These are phyloP conservation scores for Drosophila rubida DNA, from an alignment of 2,888 invertebrate species.

Conservation along the genomic window DNA sequence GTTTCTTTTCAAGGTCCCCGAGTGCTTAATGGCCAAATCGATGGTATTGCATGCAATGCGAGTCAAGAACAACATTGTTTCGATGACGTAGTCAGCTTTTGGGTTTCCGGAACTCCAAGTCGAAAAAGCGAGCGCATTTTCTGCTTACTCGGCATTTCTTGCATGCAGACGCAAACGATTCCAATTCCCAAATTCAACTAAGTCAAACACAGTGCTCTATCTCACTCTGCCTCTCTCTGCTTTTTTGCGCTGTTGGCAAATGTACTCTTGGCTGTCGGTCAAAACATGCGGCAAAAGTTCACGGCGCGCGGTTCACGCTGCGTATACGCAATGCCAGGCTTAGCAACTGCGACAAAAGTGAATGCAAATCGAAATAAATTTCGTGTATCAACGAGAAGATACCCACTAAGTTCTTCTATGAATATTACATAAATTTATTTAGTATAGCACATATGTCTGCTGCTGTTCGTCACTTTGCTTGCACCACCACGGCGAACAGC, in stretches of 20 bases:
- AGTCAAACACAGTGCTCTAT: background rate
- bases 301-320: conserved; percentile 24
- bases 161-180: conserved; percentile 11
- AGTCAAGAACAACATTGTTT: conserved; percentile 12
- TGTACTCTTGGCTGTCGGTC: conserved; percentile 33
- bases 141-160: conserved; percentile 42
- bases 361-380: conserved; percentile 11
- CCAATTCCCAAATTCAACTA: conserved; percentile 13
- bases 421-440: no score
- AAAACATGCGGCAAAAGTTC: conserved; percentile 47
- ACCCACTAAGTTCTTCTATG: background rate
- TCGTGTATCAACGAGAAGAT: background rate
- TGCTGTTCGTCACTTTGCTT: background rate
- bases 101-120: conserved; percentile 19
- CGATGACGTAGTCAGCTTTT: conserved; percentile 30
- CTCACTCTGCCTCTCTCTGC: background rate
- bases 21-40: conserved; percentile 32
- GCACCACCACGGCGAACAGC: conserved; percentile 60
- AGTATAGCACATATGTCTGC: no score
- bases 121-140: conserved; percentile 40
- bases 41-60: conserved; percentile 34
- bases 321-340: conserved; percentile 61
- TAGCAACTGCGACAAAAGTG: conserved; percentile 38
- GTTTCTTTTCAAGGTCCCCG: conserved; percentile 6
- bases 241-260: background rate